phyloP scores from a whole-genome alignment of 2,113 vertebrate species.

The Clarias magur region DNA sequence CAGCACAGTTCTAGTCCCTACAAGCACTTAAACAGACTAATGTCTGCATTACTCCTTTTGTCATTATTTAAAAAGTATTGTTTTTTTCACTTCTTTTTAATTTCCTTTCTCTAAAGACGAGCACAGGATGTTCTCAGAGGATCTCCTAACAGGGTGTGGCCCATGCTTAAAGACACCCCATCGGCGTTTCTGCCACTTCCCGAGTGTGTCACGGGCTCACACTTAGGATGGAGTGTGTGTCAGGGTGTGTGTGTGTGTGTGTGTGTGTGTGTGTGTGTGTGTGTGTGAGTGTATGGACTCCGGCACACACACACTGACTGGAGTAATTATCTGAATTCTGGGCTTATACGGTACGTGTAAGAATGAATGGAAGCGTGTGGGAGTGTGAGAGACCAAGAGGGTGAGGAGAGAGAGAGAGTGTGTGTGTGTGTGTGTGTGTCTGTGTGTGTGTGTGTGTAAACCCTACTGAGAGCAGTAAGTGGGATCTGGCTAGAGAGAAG shows the following conservation, averaged over 20 bases:
- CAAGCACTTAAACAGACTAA: not conserved
- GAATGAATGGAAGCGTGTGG: not conserved
- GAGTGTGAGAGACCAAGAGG: constrained; percentile 6
- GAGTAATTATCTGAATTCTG: constrained; percentile 12
- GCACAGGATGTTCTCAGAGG: not conserved
- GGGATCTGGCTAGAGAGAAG: constrained; percentile 14
- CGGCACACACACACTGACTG: not conserved
- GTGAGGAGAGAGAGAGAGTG: not conserved
- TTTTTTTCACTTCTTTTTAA: not conserved
- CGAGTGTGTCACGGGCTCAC: not conserved
- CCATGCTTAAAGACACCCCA: not conserved
- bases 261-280: not conserved
- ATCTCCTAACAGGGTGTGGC: not conserved
- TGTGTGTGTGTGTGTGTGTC: not conserved
- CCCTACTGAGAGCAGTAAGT: not conserved
- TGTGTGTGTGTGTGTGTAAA: not conserved
- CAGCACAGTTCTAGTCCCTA: not conserved
- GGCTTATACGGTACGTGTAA: not conserved
- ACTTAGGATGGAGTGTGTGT: not conserved
- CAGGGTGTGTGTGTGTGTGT: not conserved
- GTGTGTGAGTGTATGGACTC: not conserved
- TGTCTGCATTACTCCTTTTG: not conserved
- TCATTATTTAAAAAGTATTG: not conserved
- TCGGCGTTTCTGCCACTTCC: not conserved
- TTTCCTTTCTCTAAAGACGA: not conserved